A percentile compares a stretch with the other conserved stretches of the same genome.
Conservation (phyloP, 1,140 invertebrate species). For the Drosophila quadrilineata region DNA sequence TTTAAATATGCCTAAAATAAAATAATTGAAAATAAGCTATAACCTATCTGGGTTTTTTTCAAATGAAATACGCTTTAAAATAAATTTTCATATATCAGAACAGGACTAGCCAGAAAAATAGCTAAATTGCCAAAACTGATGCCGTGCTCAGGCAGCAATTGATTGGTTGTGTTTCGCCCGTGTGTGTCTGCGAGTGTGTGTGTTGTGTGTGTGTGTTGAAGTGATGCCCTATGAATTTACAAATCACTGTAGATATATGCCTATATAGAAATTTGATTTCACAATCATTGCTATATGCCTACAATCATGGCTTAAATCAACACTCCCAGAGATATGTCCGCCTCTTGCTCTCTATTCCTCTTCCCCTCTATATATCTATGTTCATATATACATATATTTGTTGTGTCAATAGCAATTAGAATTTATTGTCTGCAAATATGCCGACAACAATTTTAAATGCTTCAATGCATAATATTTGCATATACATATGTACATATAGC, state of each 20-base stretch:
- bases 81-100: too few species aligned
- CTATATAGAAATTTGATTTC: slow-evolving; percentile 7
- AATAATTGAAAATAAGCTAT: too few species aligned
- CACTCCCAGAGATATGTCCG: too few species aligned
- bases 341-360: too few species aligned
- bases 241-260: too few species aligned
- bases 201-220: neutral
- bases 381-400: slow-evolving; percentile 20
- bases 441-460: slow-evolving; percentile 13
- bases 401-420: slow-evolving; percentile 61
- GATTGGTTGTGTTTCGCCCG: slow-evolving; percentile 3
- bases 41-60: too few species aligned
- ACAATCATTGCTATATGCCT: slow-evolving; percentile 7
- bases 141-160: slow-evolving; percentile 16
- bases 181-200: too few species aligned
- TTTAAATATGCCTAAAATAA: too few species aligned
- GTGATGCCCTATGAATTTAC: slow-evolving; percentile 4
- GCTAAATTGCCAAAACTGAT: neutral
- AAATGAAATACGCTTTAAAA: too few species aligned
- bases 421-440: slow-evolving; percentile 64
- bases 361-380: neutral
- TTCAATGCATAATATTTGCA: too few species aligned
- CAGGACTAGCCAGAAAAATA: neutral
- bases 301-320: too few species aligned
- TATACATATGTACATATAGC: neutral